These are phyloP conservation scores for Carpatolechia fugitivella DNA, from an alignment of 2,888 invertebrate species.

Conservation along the genomic window DNA sequence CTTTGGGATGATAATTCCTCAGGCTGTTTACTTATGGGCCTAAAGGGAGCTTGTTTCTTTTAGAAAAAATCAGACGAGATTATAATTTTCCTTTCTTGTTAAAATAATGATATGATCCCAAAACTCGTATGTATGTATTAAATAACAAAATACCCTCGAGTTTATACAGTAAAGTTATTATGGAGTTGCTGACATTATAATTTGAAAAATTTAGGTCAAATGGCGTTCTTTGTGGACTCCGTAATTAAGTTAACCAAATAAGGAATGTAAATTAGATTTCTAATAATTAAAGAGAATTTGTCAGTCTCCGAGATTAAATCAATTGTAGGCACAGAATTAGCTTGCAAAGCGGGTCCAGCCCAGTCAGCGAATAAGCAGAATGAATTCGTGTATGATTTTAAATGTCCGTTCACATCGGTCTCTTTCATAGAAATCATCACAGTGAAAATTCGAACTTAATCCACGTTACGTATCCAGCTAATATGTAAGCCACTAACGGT, in stretches of 20 bases:
- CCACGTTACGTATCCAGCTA: no score
- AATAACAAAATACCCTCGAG: no score
- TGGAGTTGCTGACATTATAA: no score
- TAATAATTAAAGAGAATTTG: constrained; percentile 20
- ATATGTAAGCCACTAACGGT: no score
- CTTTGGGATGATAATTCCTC: not conserved
- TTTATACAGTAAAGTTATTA: no score
- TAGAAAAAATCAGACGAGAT: not conserved
- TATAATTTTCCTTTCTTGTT: not conserved
- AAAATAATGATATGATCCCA: no score
- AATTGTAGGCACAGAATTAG: constrained; percentile 32
- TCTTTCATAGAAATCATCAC: no score
- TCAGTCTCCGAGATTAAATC: constrained; percentile 25
- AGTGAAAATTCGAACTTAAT: no score
- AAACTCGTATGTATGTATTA: no score
- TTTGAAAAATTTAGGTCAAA: not conserved
- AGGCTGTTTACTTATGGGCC: not conserved
- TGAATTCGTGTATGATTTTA: no score
- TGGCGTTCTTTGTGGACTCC: not conserved
- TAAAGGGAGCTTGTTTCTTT: not conserved
- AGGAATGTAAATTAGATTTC: constrained; percentile 18
- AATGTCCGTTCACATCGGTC: no score
- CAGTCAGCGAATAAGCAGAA: not conserved
- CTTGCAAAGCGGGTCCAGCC: constrained; percentile 24
- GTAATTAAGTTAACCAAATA: constrained; percentile 18